Percentiles rank a stretch among this genome's conserved stretches.
Conservation (phyloP, 2,888 invertebrate genomes). For the Oligia strigilis region DNA sequence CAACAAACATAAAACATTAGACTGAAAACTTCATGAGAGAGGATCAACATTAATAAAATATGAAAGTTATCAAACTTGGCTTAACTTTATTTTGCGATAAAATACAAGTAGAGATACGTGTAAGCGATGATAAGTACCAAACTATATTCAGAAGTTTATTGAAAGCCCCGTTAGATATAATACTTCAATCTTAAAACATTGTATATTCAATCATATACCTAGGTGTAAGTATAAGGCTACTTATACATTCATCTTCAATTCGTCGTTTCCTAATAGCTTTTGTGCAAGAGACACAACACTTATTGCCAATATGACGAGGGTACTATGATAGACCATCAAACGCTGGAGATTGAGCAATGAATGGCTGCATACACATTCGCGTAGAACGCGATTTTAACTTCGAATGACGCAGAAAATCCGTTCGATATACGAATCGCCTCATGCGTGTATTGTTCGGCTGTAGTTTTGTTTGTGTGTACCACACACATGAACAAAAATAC, state of each 20-base stretch:
- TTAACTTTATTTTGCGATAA: conserved; percentile 34
- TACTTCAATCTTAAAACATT: conserved; percentile 9
- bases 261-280: neutral
- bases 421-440: conserved; percentile 5
- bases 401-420: conserved; percentile 6
- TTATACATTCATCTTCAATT: neutral
- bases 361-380: neutral
- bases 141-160: conserved; percentile 40
- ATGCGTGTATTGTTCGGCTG: neutral
- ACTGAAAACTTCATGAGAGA: conserved; percentile 34
- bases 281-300: neutral
- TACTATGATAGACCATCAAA: neutral
- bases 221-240: neutral
- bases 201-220: neutral
- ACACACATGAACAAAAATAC: no score
- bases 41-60: conserved; percentile 36
- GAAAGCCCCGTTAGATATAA: neutral
- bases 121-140: conserved; percentile 22
- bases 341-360: neutral
- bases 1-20: conserved; percentile 1
- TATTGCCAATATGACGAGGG: neutral
- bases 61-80: conserved; percentile 47
- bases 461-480: neutral
- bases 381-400: neutral
- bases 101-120: conserved; percentile 35